A percentile compares a stretch with the other conserved stretches of the same genome.
phyloP scores from a whole-genome alignment of 2,797 vertebrate genomes.

The Anolis apletophallus region DNA sequence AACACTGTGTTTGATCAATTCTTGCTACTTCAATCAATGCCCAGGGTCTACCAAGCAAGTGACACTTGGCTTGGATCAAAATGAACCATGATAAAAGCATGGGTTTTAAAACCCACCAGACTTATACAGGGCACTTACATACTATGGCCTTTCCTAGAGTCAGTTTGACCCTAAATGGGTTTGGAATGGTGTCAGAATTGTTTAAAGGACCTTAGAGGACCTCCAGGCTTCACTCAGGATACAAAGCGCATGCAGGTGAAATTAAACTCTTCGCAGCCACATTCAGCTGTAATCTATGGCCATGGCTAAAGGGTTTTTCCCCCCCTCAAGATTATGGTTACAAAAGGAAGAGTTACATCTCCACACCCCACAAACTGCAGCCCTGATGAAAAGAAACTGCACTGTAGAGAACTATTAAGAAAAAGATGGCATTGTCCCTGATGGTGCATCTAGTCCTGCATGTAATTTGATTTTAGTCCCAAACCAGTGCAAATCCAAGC shows the following conservation, averaged over 20 bases:
- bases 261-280: not conserved
- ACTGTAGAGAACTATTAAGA: too few relatives aligned
- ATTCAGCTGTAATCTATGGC: too few relatives aligned
- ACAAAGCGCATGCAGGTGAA: not conserved
- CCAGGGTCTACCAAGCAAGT: not conserved
- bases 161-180: not conserved
- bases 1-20: not conserved
- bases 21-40: not conserved
- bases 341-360: not conserved
- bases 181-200: not conserved
- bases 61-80: not conserved
- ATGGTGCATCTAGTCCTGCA: not conserved
- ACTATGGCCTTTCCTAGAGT: not conserved
- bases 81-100: not conserved
- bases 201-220: too few relatives aligned
- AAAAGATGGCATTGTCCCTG: not conserved
- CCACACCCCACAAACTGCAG: too few relatives aligned
- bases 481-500: not conserved
- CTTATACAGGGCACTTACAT: not conserved
- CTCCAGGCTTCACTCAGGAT: not conserved
- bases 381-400: too few relatives aligned
- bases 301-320: not conserved
- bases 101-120: not conserved
- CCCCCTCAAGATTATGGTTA: not conserved
- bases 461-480: too few relatives aligned